Conservation (phyloP, 2,113 vertebrate species). For the Sapajus apella region DNA sequence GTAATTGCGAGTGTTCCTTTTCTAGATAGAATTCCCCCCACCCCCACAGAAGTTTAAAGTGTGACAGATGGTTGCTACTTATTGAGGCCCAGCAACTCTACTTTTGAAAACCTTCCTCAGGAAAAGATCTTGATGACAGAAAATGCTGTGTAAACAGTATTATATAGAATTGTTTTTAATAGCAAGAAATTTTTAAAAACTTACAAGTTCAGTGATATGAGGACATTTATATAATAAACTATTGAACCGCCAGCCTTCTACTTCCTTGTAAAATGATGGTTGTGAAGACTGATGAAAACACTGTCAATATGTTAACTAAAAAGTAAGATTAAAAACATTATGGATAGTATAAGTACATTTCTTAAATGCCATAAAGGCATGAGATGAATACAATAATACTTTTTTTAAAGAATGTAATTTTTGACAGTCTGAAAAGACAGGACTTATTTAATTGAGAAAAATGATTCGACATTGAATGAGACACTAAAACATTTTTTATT, state of each 20-base stretch:
- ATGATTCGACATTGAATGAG: neutral
- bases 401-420: neutral
- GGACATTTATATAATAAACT: neutral
- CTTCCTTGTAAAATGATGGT: neutral
- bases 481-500: neutral
- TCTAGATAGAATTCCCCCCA: neutral
- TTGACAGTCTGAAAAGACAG: neutral
- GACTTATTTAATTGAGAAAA: neutral
- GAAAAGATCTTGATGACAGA: neutral
- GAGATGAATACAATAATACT: neutral
- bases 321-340: neutral
- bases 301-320: neutral
- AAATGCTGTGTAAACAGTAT: neutral
- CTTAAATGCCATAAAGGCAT: neutral
- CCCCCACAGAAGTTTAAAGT: neutral
- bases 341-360: neutral
- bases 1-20: neutral
- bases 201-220: neutral
- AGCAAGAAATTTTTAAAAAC: neutral
- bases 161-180: neutral
- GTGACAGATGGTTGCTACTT: neutral
- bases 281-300: neutral
- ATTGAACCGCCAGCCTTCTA: neutral
- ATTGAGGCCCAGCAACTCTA: neutral
- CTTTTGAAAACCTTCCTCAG: neutral